Base-by-base conservation (phyloP, 37 sponge, comb jelly and placozoan species). In the Bolinopsis microptera region DNA sequence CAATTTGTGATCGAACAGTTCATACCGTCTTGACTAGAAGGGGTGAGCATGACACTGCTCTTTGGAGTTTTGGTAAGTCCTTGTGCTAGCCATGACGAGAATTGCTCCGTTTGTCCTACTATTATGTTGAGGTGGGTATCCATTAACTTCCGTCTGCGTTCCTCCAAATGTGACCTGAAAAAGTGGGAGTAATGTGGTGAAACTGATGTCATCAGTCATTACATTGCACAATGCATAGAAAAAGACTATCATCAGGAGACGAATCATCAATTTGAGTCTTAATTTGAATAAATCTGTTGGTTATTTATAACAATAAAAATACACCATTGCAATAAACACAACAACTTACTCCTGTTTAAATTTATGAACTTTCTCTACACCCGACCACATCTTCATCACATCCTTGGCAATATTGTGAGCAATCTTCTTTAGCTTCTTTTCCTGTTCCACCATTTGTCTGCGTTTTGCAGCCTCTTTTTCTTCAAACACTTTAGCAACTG, bases 71-170 rank as follows among this genome's bases (percentile, higher is more conserved):
- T 77, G 35, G 80, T 21, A 36, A 77, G 80, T 9, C 96, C 98
- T 76, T 98, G 94, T 33, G 94, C 96, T 40, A 98, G 94, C 98
- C 98, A 98, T 39, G 95, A 94, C 16, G 98, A 98, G 68, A 97
- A 98, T 95, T 97, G 96, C 67, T 96, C 95, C n/a, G 98, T 98
- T 83, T 98, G 97, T 93, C 95, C 96, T 30, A 98, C 96, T 24
- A 98, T 97, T 90, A 93, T 96, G 38, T 94, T 96, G 33, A 98
- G 94, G 90, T 98, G 98, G 67, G 95, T 92, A 83, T 98, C 96
- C 94, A 96, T 92, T 24, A 97, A 96, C 69, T 95, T 93, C 94
- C 95, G 95, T 32, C 96, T 69, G 76, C 96, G 96, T 92, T 94
- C 97, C 39, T 96, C 98, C 40, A 98, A 80, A 39, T 96, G 76